phyloP scores from a whole-genome alignment of 2,113 vertebrate genomes.

The Sander vitreus region DNA sequence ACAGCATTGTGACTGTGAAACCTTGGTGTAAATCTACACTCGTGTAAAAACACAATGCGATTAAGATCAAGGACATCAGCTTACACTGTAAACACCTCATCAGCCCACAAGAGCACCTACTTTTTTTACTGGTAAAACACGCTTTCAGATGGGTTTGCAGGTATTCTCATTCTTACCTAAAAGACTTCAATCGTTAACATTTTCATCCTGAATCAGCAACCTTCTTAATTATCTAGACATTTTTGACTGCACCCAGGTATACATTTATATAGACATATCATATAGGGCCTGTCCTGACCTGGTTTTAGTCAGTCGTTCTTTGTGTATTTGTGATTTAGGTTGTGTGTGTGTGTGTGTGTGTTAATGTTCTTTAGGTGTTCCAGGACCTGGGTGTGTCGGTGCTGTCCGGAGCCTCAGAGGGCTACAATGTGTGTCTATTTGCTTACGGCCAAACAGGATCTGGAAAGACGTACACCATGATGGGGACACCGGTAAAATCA shows the following conservation, averaged over 20 bases:
- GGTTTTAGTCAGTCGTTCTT: not conserved
- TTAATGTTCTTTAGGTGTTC: constrained; percentile 88
- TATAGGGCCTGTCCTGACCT: too few relatives aligned
- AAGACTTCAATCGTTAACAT: not conserved
- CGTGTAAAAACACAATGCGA: constrained; percentile 37
- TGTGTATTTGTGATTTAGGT: constrained; percentile 33
- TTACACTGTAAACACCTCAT: constrained; percentile 30
- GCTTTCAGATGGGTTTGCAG: not conserved
- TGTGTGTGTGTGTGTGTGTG: constrained; percentile 42
- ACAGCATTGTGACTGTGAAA: constrained; percentile 57
- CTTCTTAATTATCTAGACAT: not conserved
- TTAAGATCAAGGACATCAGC: constrained; percentile 32
- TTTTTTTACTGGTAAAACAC: not conserved
- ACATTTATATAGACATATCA: not conserved
- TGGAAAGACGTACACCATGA: constrained; percentile 99
- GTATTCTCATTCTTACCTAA: not conserved
- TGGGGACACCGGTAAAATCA: constrained; percentile 91
- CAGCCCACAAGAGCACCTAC: not conserved
- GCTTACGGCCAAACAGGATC: constrained; percentile 99
- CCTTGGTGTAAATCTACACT: constrained; percentile 41
- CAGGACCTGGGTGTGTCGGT: constrained; percentile 95
- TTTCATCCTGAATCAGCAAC: constrained; percentile 2
- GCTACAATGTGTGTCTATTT: constrained; percentile 99
- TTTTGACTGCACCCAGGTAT: constrained; percentile 3
- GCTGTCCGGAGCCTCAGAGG: constrained; percentile 90